Base-by-base conservation (phyloP, 2,888 invertebrate species). In the Cataglyphis rosenhaueri region DNA sequence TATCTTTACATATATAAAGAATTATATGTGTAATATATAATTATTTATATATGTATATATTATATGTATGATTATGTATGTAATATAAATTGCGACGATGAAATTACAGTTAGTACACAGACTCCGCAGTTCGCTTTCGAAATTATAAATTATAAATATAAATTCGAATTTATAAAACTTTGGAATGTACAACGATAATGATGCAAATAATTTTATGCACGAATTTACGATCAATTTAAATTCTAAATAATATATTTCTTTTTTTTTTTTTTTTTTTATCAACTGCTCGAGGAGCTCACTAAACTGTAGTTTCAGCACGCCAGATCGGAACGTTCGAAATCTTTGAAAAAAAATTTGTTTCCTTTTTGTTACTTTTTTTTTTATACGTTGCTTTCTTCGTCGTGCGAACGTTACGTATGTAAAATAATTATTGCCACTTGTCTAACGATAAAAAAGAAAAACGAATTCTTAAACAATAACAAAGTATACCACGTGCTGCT, bases 381-480 rank as follows among this genome's bases (percentile, higher is more conserved):
- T 57, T 44, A 86, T 75, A 81, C 55, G 74, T 81, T 82, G 61
- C 70, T 82, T 64, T 85, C 75, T 81, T 73, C 81, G 79, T 71
- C 57, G 71, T 75, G 79, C 52, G 52, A 85, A 84, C 83, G 87
- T 87, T 85, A 87, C 52, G 52, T 84, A 66, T 89, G 73, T 88
- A 84, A 91, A 92, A 92, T 88, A 91, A 89, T 91, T 90, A 90
- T 84, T 90, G 90, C 79, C 88, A 89, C 91, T 91, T 88, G 61
- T 88, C 85, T 91, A 92, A 93, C 88, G 90, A 92, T 91, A 88
- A 88, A 90, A 84, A 83, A 68, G 70, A 87, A 90, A 92, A 91
- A 92, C 87, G 91, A 91, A 91, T 90, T 91, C 91, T 92, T 92
- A 91, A 93, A 93, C 90, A 92, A 92, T 93, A 93, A 93, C 92